Percentiles rank a stretch among this genome's conserved stretches.
Evolutionary conservation across 2,888 invertebrate genomes (phyloP).

Genomic region (Gastracanthus pulcherrimus): DNA sequence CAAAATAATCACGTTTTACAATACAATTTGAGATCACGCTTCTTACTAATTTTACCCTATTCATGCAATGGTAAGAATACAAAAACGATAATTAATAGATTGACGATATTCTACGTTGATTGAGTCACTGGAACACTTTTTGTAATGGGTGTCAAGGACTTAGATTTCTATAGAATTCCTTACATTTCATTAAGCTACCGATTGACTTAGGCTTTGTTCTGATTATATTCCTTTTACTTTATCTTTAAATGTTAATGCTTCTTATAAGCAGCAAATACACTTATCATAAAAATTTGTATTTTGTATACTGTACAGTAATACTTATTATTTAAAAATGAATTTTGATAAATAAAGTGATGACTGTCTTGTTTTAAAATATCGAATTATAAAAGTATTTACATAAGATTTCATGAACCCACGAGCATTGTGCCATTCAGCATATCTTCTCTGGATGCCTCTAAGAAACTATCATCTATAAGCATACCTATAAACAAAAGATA

Average conservation of each 20-base stretch:
- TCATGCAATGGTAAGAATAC: background rate
- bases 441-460: background rate
- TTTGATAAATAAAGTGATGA: no score
- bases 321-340: no score
- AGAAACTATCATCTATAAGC: conserved; percentile 68
- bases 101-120: background rate
- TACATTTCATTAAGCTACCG: background rate
- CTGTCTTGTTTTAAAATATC: no score
- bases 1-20: conserved; percentile 40
- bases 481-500: conserved; percentile 67
- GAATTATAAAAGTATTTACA: background rate
- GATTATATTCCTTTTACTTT: background rate
- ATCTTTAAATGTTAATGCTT: background rate
- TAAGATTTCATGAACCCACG: background rate
- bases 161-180: background rate
- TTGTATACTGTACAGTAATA: background rate
- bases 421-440: background rate
- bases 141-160: background rate
- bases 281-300: no score
- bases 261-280: background rate
- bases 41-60: conserved; percentile 16
- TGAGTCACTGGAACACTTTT: background rate
- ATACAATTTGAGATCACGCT: conserved; percentile 37
- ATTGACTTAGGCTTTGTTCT: background rate
- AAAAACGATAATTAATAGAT: background rate